Percentiles rank a stretch among this genome's conserved stretches.
Evolutionary conservation across 2,113 vertebrate genomes (phyloP).

Genomic region (Kryptolebias marmoratus): DNA sequence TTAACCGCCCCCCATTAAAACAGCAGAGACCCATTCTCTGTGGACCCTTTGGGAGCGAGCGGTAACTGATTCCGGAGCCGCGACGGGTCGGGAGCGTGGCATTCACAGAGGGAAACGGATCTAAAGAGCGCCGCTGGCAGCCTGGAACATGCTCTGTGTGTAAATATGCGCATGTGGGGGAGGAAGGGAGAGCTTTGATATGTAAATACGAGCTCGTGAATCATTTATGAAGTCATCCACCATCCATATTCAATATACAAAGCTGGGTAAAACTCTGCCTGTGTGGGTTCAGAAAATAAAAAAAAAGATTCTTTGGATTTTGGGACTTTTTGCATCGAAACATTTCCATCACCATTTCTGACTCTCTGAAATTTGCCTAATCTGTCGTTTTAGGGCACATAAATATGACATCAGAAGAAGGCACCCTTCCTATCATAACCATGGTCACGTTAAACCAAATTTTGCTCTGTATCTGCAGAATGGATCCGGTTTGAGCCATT

Average conservation of each 20-base stretch:
- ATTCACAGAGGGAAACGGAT: slow-evolving; percentile 50
- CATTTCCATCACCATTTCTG: too few species aligned
- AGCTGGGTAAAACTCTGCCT: slow-evolving; percentile 3
- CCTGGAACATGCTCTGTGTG: slow-evolving; percentile 11
- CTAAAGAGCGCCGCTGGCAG: slow-evolving; percentile 1
- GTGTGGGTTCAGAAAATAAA: not conserved
- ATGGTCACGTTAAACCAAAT: too few species aligned
- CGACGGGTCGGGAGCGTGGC: slow-evolving; percentile 59
- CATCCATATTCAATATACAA: slow-evolving; percentile 5
- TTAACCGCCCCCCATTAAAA: slow-evolving; percentile 29
- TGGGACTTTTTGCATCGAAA: not conserved
- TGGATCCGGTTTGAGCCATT: too few species aligned
- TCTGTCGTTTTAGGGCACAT: too few species aligned
- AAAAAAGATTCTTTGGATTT: not conserved
- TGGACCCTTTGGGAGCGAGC: slow-evolving; percentile 36
- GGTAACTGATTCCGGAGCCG: slow-evolving; percentile 34
- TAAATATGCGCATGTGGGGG: slow-evolving; percentile 19
- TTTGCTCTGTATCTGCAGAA: too few species aligned
- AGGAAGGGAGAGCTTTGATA: slow-evolving; percentile 38
- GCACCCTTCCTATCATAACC: too few species aligned
- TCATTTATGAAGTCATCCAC: slow-evolving; percentile 46
- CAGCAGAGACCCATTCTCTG: not conserved
- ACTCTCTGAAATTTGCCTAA: too few species aligned
- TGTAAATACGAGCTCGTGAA: slow-evolving; percentile 52
- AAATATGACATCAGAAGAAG: too few species aligned